phyloP scores from a whole-genome alignment of 1,140 invertebrate species.

The Drosophila oshimai region DNA sequence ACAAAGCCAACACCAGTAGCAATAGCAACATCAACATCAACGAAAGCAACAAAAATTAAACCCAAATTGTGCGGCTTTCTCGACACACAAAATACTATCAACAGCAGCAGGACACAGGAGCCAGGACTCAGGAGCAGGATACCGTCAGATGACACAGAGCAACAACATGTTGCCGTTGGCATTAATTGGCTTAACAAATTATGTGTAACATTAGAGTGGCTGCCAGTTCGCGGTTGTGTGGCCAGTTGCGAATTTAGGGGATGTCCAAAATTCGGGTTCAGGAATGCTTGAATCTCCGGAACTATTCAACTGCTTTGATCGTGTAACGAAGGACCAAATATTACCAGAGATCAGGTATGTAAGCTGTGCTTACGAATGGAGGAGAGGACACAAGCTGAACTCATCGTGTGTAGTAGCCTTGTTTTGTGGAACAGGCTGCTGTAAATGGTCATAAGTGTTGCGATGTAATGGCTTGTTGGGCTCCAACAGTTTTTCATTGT shows the following conservation, averaged over 20 bases:
- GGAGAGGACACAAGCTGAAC: no score
- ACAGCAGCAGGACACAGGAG: not conserved
- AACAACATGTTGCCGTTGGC: conserved; percentile 54
- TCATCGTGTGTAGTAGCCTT: no score
- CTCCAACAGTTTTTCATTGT: conserved; percentile 33
- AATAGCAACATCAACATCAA: not conserved
- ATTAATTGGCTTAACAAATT: conserved; percentile 58
- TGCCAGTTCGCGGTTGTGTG: conserved; percentile 15
- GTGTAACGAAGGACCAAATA: no score
- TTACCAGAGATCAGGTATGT: no score
- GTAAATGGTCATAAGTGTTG: conserved; percentile 25
- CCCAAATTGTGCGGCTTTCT: conserved; percentile 61
- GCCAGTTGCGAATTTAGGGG: not conserved
- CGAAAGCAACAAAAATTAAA: conserved; percentile 34
- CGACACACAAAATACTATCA: conserved; percentile 39
- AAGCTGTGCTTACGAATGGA: no score
- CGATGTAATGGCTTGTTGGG: conserved; percentile 20
- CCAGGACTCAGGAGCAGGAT: not conserved
- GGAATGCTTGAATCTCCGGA: no score
- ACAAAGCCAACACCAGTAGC: not conserved
- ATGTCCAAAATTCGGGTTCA: no score
- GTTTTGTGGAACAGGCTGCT: not conserved
- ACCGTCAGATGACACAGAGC: conserved; percentile 23
- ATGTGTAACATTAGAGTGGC: conserved; percentile 34
- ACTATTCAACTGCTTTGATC: not conserved